These are phyloP conservation scores for Cygnus atratus DNA, from an alignment of 2,113 vertebrate species.

Conservation along the genomic window DNA sequence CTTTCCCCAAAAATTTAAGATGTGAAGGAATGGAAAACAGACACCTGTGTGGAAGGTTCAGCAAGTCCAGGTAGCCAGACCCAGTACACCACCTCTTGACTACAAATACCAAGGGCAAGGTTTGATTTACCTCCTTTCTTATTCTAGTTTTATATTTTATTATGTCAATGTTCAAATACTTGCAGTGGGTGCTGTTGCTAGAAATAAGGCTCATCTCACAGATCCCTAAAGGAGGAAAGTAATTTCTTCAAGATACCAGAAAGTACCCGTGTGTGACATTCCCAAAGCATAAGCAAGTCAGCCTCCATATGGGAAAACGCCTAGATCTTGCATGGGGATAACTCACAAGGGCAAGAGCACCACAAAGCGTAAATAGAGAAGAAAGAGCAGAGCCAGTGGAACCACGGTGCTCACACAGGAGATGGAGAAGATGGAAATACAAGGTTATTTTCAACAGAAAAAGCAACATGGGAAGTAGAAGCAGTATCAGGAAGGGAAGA, in stretches of 20 bases:
- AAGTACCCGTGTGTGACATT: neutral
- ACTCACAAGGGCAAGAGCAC: neutral
- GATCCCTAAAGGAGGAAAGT: neutral
- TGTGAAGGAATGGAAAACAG: neutral
- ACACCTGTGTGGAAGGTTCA: neutral
- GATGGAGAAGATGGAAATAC: neutral
- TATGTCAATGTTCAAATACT: neutral
- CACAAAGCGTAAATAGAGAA: neutral
- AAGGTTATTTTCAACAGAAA: neutral
- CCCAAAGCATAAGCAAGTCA: neutral
- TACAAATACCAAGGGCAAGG: neutral
- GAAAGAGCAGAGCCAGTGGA: neutral
- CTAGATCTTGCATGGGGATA: neutral
- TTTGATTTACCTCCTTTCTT: neutral
- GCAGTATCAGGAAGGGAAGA: neutral
- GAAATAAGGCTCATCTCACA: neutral
- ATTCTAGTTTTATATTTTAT: neutral
- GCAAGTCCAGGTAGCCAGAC: neutral
- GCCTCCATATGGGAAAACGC: fast-evolving
- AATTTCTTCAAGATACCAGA: neutral
- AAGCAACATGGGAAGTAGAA: neutral
- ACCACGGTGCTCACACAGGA: fast-evolving
- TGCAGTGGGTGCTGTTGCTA: neutral
- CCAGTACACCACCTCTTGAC: neutral
- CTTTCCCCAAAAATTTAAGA: neutral